Conservation (phyloP, 2,888 invertebrate genomes). For the Drosophila robusta region DNA sequence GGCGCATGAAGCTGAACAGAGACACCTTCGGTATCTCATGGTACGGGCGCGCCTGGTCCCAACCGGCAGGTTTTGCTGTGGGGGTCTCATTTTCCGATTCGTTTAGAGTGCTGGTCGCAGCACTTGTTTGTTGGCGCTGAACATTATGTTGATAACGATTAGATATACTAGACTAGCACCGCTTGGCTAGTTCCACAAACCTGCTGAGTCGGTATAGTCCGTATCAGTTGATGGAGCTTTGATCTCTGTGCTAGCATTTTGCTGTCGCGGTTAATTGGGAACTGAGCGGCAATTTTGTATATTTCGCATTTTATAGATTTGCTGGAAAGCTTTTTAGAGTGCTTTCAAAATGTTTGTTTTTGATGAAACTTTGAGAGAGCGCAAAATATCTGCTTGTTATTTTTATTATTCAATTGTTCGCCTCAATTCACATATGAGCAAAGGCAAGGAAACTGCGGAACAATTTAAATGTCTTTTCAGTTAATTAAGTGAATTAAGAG, state of each 20-base stretch:
- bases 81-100: slow-evolving; percentile 3
- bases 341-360: background rate
- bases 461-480: slow-evolving; percentile 1
- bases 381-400: background rate
- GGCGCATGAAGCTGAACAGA: slow-evolving; percentile 27
- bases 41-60: slow-evolving; percentile 69
- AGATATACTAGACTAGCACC: background rate
- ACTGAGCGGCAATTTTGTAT: slow-evolving; percentile 16
- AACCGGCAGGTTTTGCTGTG: slow-evolving; percentile 44
- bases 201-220: slow-evolving; percentile 38
- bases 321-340: slow-evolving; percentile 15
- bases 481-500: background rate
- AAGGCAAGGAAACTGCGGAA: slow-evolving; percentile 3
- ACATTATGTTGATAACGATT: background rate
- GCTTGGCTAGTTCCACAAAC: slow-evolving; percentile 29
- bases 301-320: background rate
- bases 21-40: slow-evolving; percentile 65
- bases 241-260: slow-evolving; percentile 46
- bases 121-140: slow-evolving; percentile 58
- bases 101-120: slow-evolving; percentile 16
- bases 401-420: background rate
- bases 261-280: background rate
- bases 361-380: background rate
- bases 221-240: slow-evolving; percentile 23
- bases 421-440: background rate